These are phyloP conservation scores for Bovichtus variegatus DNA, from an alignment of 2,797 vertebrate genomes.

Conservation along the genomic window DNA sequence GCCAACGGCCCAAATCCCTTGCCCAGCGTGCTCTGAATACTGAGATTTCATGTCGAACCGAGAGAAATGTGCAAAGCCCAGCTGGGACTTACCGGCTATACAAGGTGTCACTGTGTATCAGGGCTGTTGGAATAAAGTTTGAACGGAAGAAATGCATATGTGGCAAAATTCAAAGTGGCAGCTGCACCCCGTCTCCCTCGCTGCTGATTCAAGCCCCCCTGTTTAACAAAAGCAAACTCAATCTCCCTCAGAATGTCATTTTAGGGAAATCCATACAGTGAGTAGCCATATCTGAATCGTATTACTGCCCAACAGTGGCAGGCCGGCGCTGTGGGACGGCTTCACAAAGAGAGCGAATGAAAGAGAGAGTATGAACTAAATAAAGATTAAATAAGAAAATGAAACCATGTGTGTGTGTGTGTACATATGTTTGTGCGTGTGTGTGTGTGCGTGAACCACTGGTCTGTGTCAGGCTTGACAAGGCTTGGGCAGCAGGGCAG, in stretches of 20 bases:
- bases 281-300: conserved; percentile 74
- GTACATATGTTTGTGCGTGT: conserved; percentile 36
- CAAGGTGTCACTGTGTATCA: conserved; percentile 61
- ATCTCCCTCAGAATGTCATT: conserved; percentile 79
- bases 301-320: conserved; percentile 77
- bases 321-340: conserved; percentile 49
- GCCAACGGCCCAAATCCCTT: conserved; percentile 39
- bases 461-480: conserved; percentile 74
- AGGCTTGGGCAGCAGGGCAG: conserved; percentile 67
- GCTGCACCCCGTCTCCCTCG: conserved; percentile 39
- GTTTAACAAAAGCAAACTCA: conserved; percentile 80
- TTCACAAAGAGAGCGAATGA: conserved; percentile 51
- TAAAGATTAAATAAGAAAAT: too few relatives aligned
- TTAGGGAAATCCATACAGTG: conserved; percentile 76
- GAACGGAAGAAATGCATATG: conserved; percentile 60
- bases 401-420: conserved; percentile 27
- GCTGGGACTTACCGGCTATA: conserved; percentile 40
- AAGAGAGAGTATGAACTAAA: conserved; percentile 28
- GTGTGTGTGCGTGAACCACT: conserved; percentile 47
- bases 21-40: conserved; percentile 38
- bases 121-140: conserved; percentile 42
- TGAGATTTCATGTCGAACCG: conserved; percentile 23
- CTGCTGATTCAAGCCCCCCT: conserved; percentile 63
- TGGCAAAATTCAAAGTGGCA: conserved; percentile 70
- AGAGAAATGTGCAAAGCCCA: conserved; percentile 53